Evolutionary conservation across 2,888 invertebrate species (phyloP).

Genomic region (Melanchra persicariae): DNA sequence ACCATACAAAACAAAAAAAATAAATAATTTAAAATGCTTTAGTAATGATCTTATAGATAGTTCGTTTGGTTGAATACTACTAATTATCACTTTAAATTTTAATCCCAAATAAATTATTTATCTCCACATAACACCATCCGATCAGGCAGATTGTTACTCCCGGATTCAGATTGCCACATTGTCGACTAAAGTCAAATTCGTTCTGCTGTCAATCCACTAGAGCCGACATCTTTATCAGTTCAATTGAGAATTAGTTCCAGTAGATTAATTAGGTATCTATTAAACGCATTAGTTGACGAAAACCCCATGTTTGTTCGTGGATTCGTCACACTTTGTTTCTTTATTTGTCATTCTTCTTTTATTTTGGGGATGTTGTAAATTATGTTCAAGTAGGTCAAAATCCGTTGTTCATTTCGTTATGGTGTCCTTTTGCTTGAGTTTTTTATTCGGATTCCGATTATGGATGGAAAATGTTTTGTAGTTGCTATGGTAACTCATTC

Average conservation of each 20-base stretch:
- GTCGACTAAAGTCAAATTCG: conserved; percentile 62
- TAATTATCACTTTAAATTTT: no score
- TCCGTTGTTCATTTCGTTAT: conserved; percentile 11
- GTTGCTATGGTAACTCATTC: background rate
- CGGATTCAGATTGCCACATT: conserved; percentile 63
- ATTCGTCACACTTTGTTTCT: conserved; percentile 19
- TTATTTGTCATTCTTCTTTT: conserved; percentile 8
- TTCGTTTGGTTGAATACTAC: no score
- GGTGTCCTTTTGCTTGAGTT: background rate
- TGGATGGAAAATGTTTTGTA: background rate
- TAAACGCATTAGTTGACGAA: conserved; percentile 42
- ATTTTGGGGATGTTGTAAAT: conserved; percentile 4
- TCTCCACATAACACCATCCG: conserved; percentile 43
- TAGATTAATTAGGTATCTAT: conserved; percentile 45
- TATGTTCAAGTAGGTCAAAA: conserved; percentile 16
- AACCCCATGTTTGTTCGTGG: conserved; percentile 31
- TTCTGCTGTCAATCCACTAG: conserved; percentile 45
- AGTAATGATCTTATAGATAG: background rate
- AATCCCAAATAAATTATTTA: background rate
- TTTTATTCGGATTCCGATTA: background rate
- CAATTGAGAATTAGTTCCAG: conserved; percentile 67
- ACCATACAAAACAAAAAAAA: no score
- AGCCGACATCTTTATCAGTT: conserved; percentile 55
- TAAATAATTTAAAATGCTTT: no score
- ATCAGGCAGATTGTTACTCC: conserved; percentile 70